Base-by-base conservation (phyloP, 1,140 invertebrate species). In the Pseudomyrmex pallidus region DNA sequence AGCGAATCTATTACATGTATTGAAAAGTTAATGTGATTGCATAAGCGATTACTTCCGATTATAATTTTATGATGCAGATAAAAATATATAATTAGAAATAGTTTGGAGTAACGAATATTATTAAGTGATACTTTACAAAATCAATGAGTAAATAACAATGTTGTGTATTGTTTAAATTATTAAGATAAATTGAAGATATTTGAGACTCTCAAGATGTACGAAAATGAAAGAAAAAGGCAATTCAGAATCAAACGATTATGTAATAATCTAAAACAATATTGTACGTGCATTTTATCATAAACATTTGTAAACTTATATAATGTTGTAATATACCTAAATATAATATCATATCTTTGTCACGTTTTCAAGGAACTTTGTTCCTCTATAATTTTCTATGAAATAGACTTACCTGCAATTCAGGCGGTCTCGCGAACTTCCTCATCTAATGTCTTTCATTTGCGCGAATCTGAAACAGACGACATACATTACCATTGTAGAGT, bases 381-480 rank as follows among this genome's bases (percentile, higher is more conserved):
- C 7, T 35, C 35, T 68, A 57, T 4, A 15, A 72, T 56, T 80
- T 50, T 61, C 8, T 35, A 25, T 80, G 13, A 35, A 7, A 13
- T 50, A 44, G 10, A 70, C 76, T 80, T 72, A 80, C 76, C 76
- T 70, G 76, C 54, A 72, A 59, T 80, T 59, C 76, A 48, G 44
- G 15, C 76, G 46, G 44, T 82, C 86, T 85, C 90, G 83, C 78
- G 70, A 87, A 88, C 87, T 89, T 87, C 91, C 89, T 91, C 91
- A 92, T 92, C 87, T 90, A 91, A 92, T 89, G 90, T 91, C 87
- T 84, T 90, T 91, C 82, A 82, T 74, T 85, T 73, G 80, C 83
- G 67, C 66, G 59, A 88, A 92, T 88, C 91, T 91, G 90, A 46
- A 86, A 88, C 74, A 78, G 5, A 22, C 20, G 35, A 72, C 76